Percentiles rank a stretch among this genome's conserved stretches.
phyloP scores from a whole-genome alignment of 2,888 invertebrate genomes.

The Lasioglossum pauxillum region DNA sequence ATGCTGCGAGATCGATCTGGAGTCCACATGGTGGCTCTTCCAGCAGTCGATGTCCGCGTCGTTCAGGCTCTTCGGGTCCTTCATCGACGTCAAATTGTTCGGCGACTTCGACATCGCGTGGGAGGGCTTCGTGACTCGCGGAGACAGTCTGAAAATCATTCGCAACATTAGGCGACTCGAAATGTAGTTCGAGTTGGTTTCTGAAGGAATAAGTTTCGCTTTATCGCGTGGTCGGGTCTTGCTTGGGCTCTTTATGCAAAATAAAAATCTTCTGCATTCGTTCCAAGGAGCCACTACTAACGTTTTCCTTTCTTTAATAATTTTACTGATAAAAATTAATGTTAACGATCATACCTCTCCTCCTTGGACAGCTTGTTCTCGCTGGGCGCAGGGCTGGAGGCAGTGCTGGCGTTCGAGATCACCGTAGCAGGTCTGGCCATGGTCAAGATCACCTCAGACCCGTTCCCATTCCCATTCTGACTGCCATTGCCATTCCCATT shows the following conservation, averaged over 20 bases:
- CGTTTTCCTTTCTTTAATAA: too few species aligned
- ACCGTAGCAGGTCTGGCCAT: conserved; percentile 89
- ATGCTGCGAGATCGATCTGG: conserved; percentile 75
- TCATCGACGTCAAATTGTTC: conserved; percentile 73
- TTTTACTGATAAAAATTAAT: background rate
- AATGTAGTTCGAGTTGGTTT: background rate
- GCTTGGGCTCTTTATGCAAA: background rate
- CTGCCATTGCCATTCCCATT: conserved; percentile 79
- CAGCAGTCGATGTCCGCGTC: conserved; percentile 80
- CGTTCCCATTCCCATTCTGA: conserved; percentile 79
- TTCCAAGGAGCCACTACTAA: too few species aligned
- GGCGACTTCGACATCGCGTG: conserved; percentile 78
- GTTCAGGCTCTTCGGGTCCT: conserved; percentile 74
- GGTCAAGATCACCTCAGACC: conserved; percentile 87
- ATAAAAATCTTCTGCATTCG: background rate
- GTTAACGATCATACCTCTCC: conserved; percentile 83
- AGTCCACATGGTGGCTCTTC: conserved; percentile 77
- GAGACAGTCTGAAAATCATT: conserved; percentile 77
- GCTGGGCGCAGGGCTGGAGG: conserved; percentile 86
- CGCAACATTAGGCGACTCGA: background rate
- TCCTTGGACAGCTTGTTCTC: conserved; percentile 87
- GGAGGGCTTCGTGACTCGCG: conserved; percentile 83
- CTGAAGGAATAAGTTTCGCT: background rate
- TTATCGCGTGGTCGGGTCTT: background rate
- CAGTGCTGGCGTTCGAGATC: conserved; percentile 88